These are phyloP conservation scores for Leptocoma aspasia DNA, from an alignment of 2,113 vertebrate species.

Conservation along the genomic window DNA sequence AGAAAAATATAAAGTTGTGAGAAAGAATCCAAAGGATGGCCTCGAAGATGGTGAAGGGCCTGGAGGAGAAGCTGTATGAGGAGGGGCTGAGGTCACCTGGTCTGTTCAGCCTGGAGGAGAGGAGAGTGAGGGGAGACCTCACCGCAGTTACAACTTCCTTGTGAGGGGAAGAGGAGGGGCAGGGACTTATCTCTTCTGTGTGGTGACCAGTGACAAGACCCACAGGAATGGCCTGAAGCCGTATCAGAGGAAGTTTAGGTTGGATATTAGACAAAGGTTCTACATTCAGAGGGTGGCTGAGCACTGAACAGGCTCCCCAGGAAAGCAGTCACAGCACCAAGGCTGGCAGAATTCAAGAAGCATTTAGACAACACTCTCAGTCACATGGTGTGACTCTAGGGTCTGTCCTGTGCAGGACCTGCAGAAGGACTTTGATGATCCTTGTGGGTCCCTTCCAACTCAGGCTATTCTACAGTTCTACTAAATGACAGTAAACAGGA, in stretches of 20 bases:
- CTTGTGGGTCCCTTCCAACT: background rate
- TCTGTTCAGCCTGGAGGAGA: background rate
- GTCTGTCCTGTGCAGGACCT: background rate
- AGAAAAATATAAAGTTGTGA: background rate
- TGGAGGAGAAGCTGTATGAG: rapidly evolving
- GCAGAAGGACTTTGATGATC: background rate
- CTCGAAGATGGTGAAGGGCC: rapidly evolving
- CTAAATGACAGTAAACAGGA: background rate
- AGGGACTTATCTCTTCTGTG: background rate
- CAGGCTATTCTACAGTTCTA: background rate
- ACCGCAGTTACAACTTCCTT: background rate
- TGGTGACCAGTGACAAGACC: background rate
- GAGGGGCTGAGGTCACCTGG: background rate
- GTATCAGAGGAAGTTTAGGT: background rate
- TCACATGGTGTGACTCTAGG: background rate
- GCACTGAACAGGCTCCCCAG: background rate
- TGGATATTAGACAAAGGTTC: background rate
- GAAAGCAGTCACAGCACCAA: background rate
- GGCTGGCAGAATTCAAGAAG: background rate
- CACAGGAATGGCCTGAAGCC: background rate
- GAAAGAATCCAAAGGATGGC: background rate
- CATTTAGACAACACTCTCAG: background rate
- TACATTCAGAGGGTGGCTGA: background rate
- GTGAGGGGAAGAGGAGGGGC: rapidly evolving
- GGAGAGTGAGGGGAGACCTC: background rate